Evolutionary conservation across 1,140 invertebrate species (phyloP), one percentile per base, ranked within the genome.

Genomic region (Lordiphosa stackelbergi): DNA sequence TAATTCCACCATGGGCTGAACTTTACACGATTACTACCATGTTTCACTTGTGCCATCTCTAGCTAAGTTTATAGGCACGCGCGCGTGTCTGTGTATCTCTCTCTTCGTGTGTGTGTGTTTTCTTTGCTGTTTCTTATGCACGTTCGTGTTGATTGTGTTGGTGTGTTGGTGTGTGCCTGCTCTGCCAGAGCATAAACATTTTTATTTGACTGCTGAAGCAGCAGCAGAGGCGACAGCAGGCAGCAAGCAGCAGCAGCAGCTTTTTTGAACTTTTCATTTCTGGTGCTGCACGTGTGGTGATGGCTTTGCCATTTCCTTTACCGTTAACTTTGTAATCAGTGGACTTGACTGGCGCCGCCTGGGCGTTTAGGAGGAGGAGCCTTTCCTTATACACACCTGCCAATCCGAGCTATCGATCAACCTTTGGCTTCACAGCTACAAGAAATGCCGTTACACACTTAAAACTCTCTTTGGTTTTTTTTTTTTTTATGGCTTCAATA

Each of bases 371-470:
- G 28, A 31, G 28, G 28, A 31, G 28, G 28, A 31, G 53, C 63
- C 59, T 53, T 57, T 41, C 59, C 68, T 60, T 16, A 35, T 19
- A 13, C 28, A 31, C 28, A 31, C 28, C 28, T 31, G 28, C 7
- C 28, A 31, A 31, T 31, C 28, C 28, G 1, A 31, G 6, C 28
- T 31, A 31, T 31, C 28, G 28, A 31, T 31, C 28, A 31, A 31
- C 28, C 28, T 31, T 31, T 31, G 28, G 28, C 28, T 31, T 31
- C 8, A 31, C 42, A 49, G 61, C 61, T 61, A 53, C 55, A 69
- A 49, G 31, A 68, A 68, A 59, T 68, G 22, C 64, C 64, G 64
- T 68, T 68, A 68, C 42, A 53, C 41, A 47, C 41, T 46, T 66
- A 36, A 51, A 51, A 53, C 54, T 48, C 47, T 42, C 16, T 24